Percentiles rank a stretch among this genome's conserved stretches.
Evolutionary conservation across 1,140 invertebrate genomes (phyloP).

Genomic region (Oryctes rhinoceros): DNA sequence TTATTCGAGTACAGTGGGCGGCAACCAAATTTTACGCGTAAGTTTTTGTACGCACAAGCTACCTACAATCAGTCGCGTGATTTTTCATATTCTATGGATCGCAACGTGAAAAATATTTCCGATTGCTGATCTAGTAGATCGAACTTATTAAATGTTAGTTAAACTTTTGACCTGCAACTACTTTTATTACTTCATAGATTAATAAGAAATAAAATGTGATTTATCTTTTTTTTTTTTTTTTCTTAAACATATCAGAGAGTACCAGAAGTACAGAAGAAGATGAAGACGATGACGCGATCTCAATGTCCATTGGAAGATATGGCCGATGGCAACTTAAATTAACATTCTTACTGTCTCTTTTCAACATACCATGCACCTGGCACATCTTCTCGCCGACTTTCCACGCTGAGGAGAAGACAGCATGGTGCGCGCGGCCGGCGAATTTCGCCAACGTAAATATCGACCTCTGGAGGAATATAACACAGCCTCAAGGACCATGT

Average conservation of each 20-base stretch:
- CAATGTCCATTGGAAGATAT: constrained; percentile 74
- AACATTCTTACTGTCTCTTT: constrained; percentile 74
- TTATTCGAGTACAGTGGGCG: no score
- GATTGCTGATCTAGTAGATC: no score
- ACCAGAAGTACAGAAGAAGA: constrained; percentile 45
- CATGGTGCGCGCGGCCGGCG: constrained; percentile 70
- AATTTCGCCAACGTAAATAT: constrained; percentile 64
- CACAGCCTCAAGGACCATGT: constrained; percentile 65
- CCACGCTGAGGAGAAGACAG: constrained; percentile 68
- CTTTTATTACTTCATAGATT: no score
- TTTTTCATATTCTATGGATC: no score
- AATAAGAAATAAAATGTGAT: neutral
- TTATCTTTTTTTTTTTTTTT: neutral
- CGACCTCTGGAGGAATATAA: constrained; percentile 69
- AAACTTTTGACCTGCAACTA: no score
- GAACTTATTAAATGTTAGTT: no score
- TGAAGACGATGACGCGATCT: constrained; percentile 71
- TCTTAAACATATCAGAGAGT: constrained; percentile 4
- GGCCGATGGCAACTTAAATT: constrained; percentile 78
- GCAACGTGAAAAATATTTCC: no score
- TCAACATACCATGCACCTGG: constrained; percentile 80
- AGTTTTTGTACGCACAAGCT: no score
- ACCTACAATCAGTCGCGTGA: no score
- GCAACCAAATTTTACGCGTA: no score
- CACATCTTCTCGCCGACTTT: constrained; percentile 77